Base-by-base conservation (phyloP, 2,888 invertebrate genomes). In the Strigamia transsilvanica region DNA sequence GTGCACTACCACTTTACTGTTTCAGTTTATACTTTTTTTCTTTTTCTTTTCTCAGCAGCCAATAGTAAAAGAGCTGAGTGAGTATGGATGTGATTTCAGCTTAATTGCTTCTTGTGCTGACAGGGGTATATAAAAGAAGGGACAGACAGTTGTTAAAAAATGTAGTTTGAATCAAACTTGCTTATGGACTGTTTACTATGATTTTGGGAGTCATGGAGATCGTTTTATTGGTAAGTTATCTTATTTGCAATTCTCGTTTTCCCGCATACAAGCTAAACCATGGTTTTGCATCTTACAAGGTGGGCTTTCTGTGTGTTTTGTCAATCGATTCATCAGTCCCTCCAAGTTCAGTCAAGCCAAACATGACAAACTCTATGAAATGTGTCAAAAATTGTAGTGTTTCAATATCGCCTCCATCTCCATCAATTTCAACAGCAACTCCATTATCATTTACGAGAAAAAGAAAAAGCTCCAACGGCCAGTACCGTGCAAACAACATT, bases 1-100 rank as follows among this genome's bases (percentile, higher is more conserved):
- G 56, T 56, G 56, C 56, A 56, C 56, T 56, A 56, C 56, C 56
- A 56, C 56, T 56, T 56, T 56, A 56, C 56, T 56, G 56, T 56
- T 56, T 56, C 56, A 56, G 56, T 56, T 56, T 56, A 18, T 56
- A 56, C 18, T 56, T 56, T 56, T 56, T 56, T 56, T 56, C 56
- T 56, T 56, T 56, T 56, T 56, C 18, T 18, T 2, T 18, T 56
- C 56, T 56, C 56, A 56, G 56, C 56, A 56, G 56, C 56, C 56
- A 56, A 56, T 56, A 18, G 56, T 56, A 18, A 18, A 56, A n/a
- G 56, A 56, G 56, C 56, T 9, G 56, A 56, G 56, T 56, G 56
- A 56, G 56, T 56, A 56, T 56, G 56, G 56, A 56, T 56, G 56
- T 56, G 56, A 56, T 56, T 56, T 56, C 56, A 56, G 56, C 56